Base-by-base conservation (phyloP, 2,888 invertebrate genomes). In the Drosophila neutralis region DNA sequence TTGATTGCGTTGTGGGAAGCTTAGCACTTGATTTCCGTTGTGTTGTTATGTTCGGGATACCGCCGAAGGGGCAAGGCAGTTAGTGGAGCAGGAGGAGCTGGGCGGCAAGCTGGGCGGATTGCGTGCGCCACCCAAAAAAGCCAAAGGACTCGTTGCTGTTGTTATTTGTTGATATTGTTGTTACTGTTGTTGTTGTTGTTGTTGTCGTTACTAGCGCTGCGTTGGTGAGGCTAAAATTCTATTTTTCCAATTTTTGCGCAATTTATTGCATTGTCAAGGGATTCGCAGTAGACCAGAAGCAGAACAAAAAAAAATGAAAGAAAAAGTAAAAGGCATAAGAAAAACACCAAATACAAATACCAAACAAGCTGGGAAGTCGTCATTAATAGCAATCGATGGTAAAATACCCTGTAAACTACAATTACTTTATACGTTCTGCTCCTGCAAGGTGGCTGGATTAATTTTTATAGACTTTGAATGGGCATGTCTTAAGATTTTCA, bases 1-100 rank as follows among this genome's bases (percentile, higher is more conserved):
- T 91, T 87, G 87, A 83, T 90, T 83, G 91, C 89, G 89, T 87
- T 87, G 91, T 90, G 91, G 91, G 90, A 90, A 89, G 90, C 90
- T 89, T 91, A 91, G 91, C 88, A 89, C 91, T 89, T 89, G 91
- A 89, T 91, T 89, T 89, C 91, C 79, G 89, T 71, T 80, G 67
- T 67, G 61, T 56, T 73, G 73, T 61, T 78, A 67, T 69, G 64
- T 69, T 76, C 61, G 80, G 80, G 63, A 76, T 69, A 80, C 70
- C 76, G 69, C 60, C 63, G 70, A 42, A 66, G 69, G 58, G 62
- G 60, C 73, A 60, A 64, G 31, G 54, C 31, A 45, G 54, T 36
- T 45, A 54, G 63, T 42, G 40, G 36, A 35, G 69, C 56, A 61
- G 71, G 64, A 35, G 60, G 69, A 51, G 56, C 24, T 58, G 67